Base-by-base conservation (phyloP, 64 coral and sea anemone species). In the Porites australiensis region DNA sequence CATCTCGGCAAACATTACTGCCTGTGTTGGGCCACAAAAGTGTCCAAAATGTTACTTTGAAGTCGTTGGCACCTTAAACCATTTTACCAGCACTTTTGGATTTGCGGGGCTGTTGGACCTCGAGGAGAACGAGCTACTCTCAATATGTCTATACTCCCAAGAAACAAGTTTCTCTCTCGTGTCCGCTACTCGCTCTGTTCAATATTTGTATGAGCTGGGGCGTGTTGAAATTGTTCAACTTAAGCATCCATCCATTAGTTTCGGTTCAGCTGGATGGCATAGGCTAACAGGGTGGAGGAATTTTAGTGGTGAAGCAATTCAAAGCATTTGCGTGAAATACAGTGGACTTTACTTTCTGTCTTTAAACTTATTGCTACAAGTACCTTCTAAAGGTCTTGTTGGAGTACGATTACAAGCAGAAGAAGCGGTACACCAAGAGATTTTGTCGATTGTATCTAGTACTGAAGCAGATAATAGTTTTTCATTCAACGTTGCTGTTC, bases 301-400 rank as follows among this genome's bases (percentile, higher is more conserved):
- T 18, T 7, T 5, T 3, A 48, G 60, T 43, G 59, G 59, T 22
- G 6, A 64, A 20, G 9, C 44, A 14, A 2, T 65, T 2, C 13
- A 47, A 13, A 64, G 47, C 18, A 18, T 49, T 50, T 19, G 46
- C 7, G 60, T 66, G 14, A 15, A 10, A 12, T 10, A 64, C 7
- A 63, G 79, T 45, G 79, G 79, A 47, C 23, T 82, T 19, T 82
- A 82, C 37, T 14, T 82, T 63, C 79, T 82, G 49, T 65, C 58
- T 2, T n/a, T 27, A n/a, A 82, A 66, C 19, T 9, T 82, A 16
- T 14, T 63, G n/a, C 8, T 82, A 45, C 44, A 64, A 20, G 45
- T 11, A 16, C 37, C 44, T n/a, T 9, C 10, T 10, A 14, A 5
- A 49, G 22, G 58, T 5, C 58, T 82, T 65, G 15, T 82, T 47